Evolutionary conservation across 2,113 vertebrate genomes (phyloP), one percentile per base, ranked within the genome.

Genomic region (Aphyosemion australe): DNA sequence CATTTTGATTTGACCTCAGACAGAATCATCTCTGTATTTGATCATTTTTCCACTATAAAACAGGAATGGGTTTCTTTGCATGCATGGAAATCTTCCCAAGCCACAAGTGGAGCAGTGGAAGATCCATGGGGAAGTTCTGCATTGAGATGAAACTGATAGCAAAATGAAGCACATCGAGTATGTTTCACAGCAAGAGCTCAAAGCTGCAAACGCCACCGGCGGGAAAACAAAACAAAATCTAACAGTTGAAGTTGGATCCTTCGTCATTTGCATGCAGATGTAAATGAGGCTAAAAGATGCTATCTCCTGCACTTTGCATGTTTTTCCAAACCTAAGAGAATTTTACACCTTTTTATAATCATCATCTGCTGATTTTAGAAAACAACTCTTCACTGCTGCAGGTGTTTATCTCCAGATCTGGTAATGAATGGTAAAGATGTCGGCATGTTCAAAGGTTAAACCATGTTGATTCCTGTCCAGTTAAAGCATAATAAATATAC

Each of bases 201-300:
- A 18, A 39, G 39, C 49, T 67, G 6, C 9, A 21, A n/a, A 18
- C 54, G 50, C 54, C 19, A 16, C 31, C 18, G 39, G 8, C 12
- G 5, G 61, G 42, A 64, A 68, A 45, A 41, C 8, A 19, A 32
- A 45, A 45, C 13, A 54, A 18, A 14, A 67, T 42, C 54, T 10
- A 39, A 39, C 12, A 54, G 65, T 26, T 73, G 43, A 49, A 51
- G 46, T 73, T 59, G 69, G 20, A 62, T 61, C 52, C 41, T 37
- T 45, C 12, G 6, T 0, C 41, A 34, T 80, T 78, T 84, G 67
- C 82, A 84, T 80, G 16, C 34, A 77, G 14, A 76, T 84, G 66
- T 60, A 81, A 83, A 84, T 72, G 41, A 72, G 34, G 47, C 43
- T 26, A 55, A 16, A 39, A 37, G 61, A 81, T 61, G 43, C 2